Base-by-base conservation (phyloP, 2,888 invertebrate genomes). In the Acleris laterana region DNA sequence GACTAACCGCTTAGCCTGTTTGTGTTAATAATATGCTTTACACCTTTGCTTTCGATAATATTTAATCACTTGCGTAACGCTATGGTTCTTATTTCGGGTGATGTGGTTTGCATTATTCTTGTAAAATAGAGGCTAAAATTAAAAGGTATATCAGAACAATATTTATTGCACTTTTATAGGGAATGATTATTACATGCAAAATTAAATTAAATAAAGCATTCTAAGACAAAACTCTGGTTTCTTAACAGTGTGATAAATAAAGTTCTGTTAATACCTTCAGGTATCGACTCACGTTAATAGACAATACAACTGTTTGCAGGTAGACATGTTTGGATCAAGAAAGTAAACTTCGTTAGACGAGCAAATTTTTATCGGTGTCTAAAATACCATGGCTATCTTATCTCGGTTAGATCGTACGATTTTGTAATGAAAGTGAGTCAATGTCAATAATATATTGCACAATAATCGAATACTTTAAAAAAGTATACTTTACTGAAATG, bases 291-390 rank as follows among this genome's bases (percentile, higher is more conserved):
- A 55, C 60, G 28, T 38, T 65, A 62, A 55, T 63, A 64, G 22
- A 11, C 13, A 42, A 44, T 16, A 46, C 52, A 62, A 67, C 57
- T 67, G n/a, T 62, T 65, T 66, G 46, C 66, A 66, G 66, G 66
- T 66, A 66, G 62, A 51, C 38, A 55, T 19, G 50, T 44, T 55
- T n/a, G 57, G 61, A 57, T 56, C 50, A 61, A 65, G 51, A 48
- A 62, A 57, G 57, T 57, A 46, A 57, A 46, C 57, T 51, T 52
- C 61, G 19, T 49, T 56, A 50, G 56, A 32, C 25, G 32, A 66
- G 38, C 51, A 52, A 51, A 57, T 46, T 16, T 62, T 38, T 44
- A 22, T 48, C 52, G 32, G 49, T 55, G 49, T 64, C 53, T 59
- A 32, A 59, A 53, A 48, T 48, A 55, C 22, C 56, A 56, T 46